Percentiles rank a stretch among this genome's conserved stretches.
Evolutionary conservation across 2,888 invertebrate genomes (phyloP).

Genomic region (Spatulosminthurus flaviceps): DNA sequence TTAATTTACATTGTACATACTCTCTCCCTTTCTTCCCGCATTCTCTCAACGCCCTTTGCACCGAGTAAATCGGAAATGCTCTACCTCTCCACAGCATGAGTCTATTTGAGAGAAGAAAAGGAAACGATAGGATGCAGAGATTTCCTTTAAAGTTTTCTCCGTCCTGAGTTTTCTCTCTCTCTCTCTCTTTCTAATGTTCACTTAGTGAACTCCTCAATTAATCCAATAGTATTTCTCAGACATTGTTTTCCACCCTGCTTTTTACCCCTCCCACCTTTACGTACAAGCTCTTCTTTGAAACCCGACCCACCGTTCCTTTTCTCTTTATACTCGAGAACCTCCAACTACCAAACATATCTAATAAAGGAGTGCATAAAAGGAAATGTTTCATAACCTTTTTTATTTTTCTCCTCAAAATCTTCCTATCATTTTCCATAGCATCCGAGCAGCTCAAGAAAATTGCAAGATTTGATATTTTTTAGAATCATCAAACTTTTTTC

Average conservation of each 20-base stretch:
- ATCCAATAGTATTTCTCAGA: constrained; percentile 19
- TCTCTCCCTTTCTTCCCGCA: no score
- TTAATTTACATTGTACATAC: no score
- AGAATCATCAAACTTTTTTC: neutral
- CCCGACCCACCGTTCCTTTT: neutral
- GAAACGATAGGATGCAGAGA: neutral
- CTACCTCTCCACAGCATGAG: no score
- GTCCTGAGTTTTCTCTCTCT: neutral
- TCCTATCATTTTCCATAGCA: no score
- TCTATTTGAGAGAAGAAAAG: neutral
- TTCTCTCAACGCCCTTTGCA: no score
- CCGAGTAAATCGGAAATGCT: no score
- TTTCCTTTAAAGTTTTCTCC: neutral
- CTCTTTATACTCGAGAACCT: neutral
- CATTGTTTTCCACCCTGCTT: neutral
- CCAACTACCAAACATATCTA: neutral
- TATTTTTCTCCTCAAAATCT: neutral
- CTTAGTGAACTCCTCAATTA: constrained; percentile 11
- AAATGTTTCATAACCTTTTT: neutral
- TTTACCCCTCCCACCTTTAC: neutral
- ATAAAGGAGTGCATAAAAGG: neutral
- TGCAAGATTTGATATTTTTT: neutral
- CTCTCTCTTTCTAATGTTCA: neutral
- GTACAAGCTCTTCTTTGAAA: neutral
- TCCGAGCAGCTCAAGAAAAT: neutral